Percentiles rank a stretch among this genome's conserved stretches.
These are phyloP conservation scores for Mesocentrotus franciscanus DNA, from an alignment of 53 echinoderm and acorn worm species.

Conservation along the genomic window DNA sequence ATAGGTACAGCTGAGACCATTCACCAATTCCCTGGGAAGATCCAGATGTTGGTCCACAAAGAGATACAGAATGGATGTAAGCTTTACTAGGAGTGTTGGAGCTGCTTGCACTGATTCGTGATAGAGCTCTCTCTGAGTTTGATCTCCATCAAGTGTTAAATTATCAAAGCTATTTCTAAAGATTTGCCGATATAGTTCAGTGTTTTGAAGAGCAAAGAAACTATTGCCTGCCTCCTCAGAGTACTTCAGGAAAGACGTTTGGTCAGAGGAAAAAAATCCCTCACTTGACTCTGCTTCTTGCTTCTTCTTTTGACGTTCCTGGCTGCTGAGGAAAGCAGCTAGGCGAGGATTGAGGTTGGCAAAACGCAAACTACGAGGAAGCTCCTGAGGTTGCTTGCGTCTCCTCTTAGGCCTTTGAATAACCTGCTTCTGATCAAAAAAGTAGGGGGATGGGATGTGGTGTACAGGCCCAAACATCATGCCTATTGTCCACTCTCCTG, in stretches of 20 bases:
- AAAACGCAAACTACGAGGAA: conserved; percentile 92
- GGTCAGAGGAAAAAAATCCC: conserved; percentile 50
- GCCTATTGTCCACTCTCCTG: not conserved
- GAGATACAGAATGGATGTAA: conserved; percentile 80
- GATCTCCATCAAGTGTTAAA: conserved; percentile 81
- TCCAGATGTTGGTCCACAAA: conserved; percentile 90
- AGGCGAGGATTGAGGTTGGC: conserved; percentile 94
- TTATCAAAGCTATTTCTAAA: conserved; percentile 78
- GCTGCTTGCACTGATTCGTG: conserved; percentile 86
- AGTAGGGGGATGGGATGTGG: conserved; percentile 68
- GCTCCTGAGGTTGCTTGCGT: conserved; percentile 88
- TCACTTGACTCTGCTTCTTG: conserved; percentile 74
- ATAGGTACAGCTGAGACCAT: conserved; percentile 75
- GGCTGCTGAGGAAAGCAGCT: conserved; percentile 92
- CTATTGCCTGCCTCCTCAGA: conserved; percentile 65
- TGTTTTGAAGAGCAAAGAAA: conserved; percentile 75
- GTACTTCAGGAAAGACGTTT: conserved; percentile 16
- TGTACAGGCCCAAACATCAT: conserved; percentile 34
- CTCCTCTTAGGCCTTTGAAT: conserved; percentile 82
- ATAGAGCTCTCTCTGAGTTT: conserved; percentile 88
- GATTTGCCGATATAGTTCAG: conserved; percentile 71
- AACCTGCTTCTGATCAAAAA: conserved; percentile 86
- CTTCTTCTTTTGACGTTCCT: conserved; percentile 85
- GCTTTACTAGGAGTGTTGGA: conserved; percentile 88
- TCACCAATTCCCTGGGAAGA: conserved; percentile 88